These are phyloP conservation scores for Lathamus discolor DNA, from an alignment of 2,113 vertebrate species.

Conservation along the genomic window DNA sequence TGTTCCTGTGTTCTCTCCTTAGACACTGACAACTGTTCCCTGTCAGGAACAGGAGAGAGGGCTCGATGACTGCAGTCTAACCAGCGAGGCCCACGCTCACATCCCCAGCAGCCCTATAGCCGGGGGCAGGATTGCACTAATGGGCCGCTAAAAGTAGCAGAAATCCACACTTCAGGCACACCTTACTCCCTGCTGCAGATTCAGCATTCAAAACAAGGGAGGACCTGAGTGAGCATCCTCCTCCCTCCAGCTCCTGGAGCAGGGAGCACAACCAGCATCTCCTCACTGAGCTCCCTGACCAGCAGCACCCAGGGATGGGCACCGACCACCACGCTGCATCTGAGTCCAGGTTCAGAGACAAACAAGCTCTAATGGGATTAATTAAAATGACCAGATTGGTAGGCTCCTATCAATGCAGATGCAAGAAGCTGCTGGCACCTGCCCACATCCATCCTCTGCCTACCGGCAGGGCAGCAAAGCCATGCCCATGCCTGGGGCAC, in stretches of 20 bases:
- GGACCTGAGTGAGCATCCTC: not conserved
- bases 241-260: not conserved
- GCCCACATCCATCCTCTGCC: not conserved
- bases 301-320: accelerated
- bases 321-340: accelerated
- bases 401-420: not conserved
- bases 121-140: not conserved
- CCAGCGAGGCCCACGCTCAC: accelerated
- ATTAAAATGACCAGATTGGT: not conserved
- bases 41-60: not conserved
- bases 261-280: not conserved
- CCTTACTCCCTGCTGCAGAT: not conserved
- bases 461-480: not conserved
- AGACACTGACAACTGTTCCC: slow-evolving; percentile 43
- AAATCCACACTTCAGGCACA: not conserved
- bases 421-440: not conserved
- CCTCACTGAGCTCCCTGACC: not conserved
- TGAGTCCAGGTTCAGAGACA: not conserved
- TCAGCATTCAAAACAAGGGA: not conserved
- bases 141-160: not conserved
- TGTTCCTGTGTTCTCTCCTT: not conserved
- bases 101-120: slow-evolving; percentile 2
- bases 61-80: not conserved
- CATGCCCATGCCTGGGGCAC: not conserved
- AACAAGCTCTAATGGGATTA: not conserved